Conservation (phyloP, 1,140 invertebrate genomes). For the Sinella curviseta region DNA sequence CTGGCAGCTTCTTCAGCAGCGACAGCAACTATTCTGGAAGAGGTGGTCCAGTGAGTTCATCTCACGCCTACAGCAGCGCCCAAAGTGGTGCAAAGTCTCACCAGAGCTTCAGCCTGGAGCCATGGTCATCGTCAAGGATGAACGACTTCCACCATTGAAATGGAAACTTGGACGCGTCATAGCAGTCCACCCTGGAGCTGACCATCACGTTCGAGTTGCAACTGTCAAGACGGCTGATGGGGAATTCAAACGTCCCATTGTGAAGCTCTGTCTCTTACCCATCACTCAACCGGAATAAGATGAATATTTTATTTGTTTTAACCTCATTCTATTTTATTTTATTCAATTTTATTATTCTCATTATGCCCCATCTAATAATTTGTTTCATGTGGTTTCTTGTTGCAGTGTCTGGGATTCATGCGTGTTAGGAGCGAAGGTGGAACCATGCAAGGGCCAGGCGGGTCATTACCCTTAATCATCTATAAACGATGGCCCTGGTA, state of each 20-base stretch:
- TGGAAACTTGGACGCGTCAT: neutral
- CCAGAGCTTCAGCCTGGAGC: neutral
- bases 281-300: too few relatives aligned
- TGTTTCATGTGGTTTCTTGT: too few relatives aligned
- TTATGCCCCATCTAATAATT: too few relatives aligned
- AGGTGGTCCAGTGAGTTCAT: slow-evolving; percentile 52
- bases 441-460: too few relatives aligned
- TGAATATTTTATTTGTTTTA: too few relatives aligned
- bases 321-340: too few relatives aligned
- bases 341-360: too few relatives aligned
- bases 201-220: neutral
- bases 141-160: neutral
- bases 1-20: slow-evolving; percentile 47
- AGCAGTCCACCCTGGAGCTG: neutral
- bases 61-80: slow-evolving; percentile 42
- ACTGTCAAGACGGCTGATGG: neutral
- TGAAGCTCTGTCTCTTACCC: neutral
- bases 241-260: neutral
- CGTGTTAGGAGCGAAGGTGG: too few relatives aligned
- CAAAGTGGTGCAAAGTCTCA: slow-evolving; percentile 48
- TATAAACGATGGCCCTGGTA: too few relatives aligned
- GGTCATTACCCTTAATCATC: too few relatives aligned
- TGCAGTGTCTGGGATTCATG: too few relatives aligned
- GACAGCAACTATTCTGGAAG: slow-evolving; percentile 50
- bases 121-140: slow-evolving; percentile 8